These are phyloP conservation scores for Cariama cristata DNA, from an alignment of 2,113 vertebrate genomes.

Conservation along the genomic window DNA sequence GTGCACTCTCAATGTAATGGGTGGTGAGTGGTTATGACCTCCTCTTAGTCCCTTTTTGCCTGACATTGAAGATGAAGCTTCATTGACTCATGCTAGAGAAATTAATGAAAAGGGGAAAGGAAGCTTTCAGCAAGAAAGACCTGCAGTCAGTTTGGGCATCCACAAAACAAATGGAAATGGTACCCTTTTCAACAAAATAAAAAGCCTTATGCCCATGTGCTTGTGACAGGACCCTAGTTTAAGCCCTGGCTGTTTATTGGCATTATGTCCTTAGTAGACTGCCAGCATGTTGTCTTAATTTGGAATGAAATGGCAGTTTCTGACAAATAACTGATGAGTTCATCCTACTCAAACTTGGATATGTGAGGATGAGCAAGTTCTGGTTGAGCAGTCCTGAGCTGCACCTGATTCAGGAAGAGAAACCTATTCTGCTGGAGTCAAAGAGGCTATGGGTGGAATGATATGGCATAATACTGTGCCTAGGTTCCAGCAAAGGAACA, in stretches of 20 bases:
- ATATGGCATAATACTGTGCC: background rate
- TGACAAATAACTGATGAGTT: background rate
- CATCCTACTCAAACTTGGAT: background rate
- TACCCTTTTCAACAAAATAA: background rate
- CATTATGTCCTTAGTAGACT: background rate
- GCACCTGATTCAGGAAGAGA: background rate
- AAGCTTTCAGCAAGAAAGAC: background rate
- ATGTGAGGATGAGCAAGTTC: background rate
- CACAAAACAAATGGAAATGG: background rate
- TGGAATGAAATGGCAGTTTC: background rate
- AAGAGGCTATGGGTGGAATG: background rate
- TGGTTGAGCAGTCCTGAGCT: background rate
- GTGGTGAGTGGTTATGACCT: background rate
- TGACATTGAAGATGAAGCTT: background rate
- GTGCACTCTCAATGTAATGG: background rate
- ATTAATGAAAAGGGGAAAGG: background rate
- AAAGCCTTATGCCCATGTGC: background rate
- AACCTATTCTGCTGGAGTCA: fast-evolving
- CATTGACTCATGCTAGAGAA: background rate
- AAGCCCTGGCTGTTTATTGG: background rate
- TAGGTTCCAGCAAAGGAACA: background rate
- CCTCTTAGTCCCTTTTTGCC: background rate
- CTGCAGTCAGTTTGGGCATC: background rate
- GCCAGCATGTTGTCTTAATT: background rate
- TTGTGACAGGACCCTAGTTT: background rate